Base-by-base conservation (phyloP, 1,140 invertebrate genomes). In the Dermatophagoides farinae region DNA sequence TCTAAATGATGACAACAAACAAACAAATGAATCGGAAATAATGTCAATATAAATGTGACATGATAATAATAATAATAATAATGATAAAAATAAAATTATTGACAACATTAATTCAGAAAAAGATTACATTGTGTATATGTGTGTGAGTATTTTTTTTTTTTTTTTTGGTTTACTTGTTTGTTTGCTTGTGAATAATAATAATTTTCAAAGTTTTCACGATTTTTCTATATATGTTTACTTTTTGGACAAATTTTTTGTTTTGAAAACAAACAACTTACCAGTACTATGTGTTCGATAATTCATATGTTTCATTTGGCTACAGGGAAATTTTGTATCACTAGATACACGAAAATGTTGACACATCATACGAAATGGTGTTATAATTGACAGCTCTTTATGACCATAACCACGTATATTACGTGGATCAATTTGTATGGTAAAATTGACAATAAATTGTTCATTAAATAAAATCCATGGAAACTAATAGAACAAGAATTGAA, bases 351-450 rank as follows among this genome's bases (percentile, higher is more conserved):
- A 64, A 23, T 65, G 64, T 41, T 64, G 44, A 22, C 66, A 67
- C 0, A 65, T 46, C 12, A 67, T 51, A 22, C 66, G 60, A 57
- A 65, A 67, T 2, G 65, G 66, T 25, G 65, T 64, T 0, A 65
- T 63, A 1, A 65, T 58, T 20, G 59, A 60, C 1, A 59, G 55
- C 37, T 64, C 65, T 5, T 63, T 61, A 37, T 57, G 50, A 1
- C 66, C 66, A 40, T 64, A 66, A 12, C 65, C 65, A 22, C 66
- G 47, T 25, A 62, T 51, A 47, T 67, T 65, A 10, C 54, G 14
- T 43, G 66, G 66, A 60, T 67, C 66, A n/a, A 65, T 62, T 18
- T 65, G 18, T 1, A 67, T 43, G 2, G 65, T 66, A 40, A 67
- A 62, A 5, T 61, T 64, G 6, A 67, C 57, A 11, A 51, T 61